Percentiles rank a stretch among this genome's conserved stretches.
Evolutionary conservation across 2,888 invertebrate species (phyloP).

Genomic region (Nephrotoma flavescens): DNA sequence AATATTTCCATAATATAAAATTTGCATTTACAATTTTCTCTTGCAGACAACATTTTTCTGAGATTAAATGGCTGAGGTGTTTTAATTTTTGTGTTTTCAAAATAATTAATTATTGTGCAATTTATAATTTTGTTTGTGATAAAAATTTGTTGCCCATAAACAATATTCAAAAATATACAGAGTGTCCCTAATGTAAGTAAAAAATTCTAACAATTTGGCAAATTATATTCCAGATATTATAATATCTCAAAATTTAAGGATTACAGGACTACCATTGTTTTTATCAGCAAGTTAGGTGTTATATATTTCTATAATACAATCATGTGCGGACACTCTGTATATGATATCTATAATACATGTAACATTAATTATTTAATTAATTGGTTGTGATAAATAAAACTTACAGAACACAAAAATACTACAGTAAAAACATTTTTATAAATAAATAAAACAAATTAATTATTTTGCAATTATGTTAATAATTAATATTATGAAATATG

Average conservation of each 20-base stretch:
- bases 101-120: neutral
- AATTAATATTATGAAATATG: neutral
- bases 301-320: too few species aligned
- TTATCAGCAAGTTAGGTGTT: too few species aligned
- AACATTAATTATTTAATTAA: neutral
- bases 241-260: too few species aligned
- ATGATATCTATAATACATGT: neutral
- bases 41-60: neutral
- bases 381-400: neutral
- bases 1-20: neutral
- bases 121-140: neutral
- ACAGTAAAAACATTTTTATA: neutral
- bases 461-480: neutral
- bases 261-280: too few species aligned
- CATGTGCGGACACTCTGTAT: too few species aligned
- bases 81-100: neutral
- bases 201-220: too few species aligned
- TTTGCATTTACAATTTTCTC: neutral
- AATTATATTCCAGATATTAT: too few species aligned
- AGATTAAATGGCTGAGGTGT: neutral
- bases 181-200: too few species aligned
- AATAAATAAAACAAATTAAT: neutral
- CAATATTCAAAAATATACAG: neutral
- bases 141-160: neutral
- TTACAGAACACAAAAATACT: neutral